These are phyloP conservation scores for Speoplatyrhinus poulsoni DNA, from an alignment of 2,113 vertebrate genomes.

Conservation along the genomic window DNA sequence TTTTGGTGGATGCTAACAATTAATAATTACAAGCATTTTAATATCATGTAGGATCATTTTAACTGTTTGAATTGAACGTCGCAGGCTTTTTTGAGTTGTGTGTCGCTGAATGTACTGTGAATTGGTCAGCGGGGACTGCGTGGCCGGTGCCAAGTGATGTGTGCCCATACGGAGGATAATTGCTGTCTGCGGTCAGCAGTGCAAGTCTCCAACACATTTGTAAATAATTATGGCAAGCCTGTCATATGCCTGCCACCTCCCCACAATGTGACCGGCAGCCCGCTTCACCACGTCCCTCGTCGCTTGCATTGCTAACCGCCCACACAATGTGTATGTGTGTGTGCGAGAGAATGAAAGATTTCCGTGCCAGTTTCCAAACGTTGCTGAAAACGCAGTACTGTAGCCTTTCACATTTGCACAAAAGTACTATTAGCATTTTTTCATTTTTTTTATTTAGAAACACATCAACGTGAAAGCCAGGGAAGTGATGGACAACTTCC, in stretches of 20 bases:
- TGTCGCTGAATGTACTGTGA: too few species aligned
- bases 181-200: neutral
- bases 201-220: neutral
- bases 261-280: neutral
- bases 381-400: neutral
- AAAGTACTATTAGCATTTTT: too few species aligned
- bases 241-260: neutral
- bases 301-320: neutral
- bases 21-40: too few species aligned
- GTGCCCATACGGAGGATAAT: neutral
- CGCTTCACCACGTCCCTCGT: slow-evolving; percentile 1
- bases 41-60: too few species aligned
- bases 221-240: slow-evolving; percentile 2
- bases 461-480: too few species aligned
- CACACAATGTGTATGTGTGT: neutral
- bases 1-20: too few species aligned
- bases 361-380: too few species aligned
- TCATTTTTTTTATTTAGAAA: too few species aligned
- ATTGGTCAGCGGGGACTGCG: too few species aligned
- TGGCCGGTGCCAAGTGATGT: neutral
- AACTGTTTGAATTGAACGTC: too few species aligned
- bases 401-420: neutral
- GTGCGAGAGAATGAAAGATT: neutral
- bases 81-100: too few species aligned
- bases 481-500: neutral